Evolutionary conservation across 1,140 invertebrate species (phyloP).

Genomic region (Diplogasteroides magnus): DNA sequence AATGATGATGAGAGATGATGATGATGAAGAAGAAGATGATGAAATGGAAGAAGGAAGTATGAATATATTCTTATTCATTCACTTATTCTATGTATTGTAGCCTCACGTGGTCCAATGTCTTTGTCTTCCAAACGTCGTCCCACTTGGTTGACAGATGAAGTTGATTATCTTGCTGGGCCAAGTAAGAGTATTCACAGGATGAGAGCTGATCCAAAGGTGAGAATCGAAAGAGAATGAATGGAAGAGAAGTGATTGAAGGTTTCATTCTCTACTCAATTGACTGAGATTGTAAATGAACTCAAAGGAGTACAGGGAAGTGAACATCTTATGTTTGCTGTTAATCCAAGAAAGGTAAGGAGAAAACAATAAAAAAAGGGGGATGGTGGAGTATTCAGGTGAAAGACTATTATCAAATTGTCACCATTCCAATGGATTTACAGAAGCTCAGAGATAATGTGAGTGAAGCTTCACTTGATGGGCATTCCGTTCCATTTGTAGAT

Average conservation of each 20-base stretch:
- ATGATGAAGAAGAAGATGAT: background rate
- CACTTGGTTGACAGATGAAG: constrained; percentile 60
- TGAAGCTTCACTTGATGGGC: background rate
- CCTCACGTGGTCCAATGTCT: constrained; percentile 15
- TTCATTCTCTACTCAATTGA: constrained; percentile 79
- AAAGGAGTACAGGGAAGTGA: constrained; percentile 82
- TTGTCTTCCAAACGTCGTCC: background rate
- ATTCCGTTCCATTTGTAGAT: background rate
- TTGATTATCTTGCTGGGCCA: constrained; percentile 64
- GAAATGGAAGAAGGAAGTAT: constrained; percentile 1
- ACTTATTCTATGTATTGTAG: background rate
- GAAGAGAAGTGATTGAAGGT: constrained; percentile 6
- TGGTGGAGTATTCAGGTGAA: constrained; percentile 16
- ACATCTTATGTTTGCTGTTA: constrained; percentile 88
- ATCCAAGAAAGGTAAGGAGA: constrained; percentile 68
- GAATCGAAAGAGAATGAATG: background rate
- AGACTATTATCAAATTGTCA: constrained; percentile 79
- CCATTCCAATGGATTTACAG: constrained; percentile 91
- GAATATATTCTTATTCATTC: background rate
- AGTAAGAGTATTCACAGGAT: constrained; percentile 74
- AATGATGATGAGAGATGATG: constrained; percentile 62
- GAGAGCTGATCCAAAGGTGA: constrained; percentile 92
- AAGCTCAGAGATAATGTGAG: constrained; percentile 84
- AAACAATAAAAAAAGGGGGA: background rate
- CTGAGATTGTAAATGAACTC: constrained; percentile 88